Conservation (phyloP, 2,888 invertebrate genomes). For the Noctua janthina region DNA sequence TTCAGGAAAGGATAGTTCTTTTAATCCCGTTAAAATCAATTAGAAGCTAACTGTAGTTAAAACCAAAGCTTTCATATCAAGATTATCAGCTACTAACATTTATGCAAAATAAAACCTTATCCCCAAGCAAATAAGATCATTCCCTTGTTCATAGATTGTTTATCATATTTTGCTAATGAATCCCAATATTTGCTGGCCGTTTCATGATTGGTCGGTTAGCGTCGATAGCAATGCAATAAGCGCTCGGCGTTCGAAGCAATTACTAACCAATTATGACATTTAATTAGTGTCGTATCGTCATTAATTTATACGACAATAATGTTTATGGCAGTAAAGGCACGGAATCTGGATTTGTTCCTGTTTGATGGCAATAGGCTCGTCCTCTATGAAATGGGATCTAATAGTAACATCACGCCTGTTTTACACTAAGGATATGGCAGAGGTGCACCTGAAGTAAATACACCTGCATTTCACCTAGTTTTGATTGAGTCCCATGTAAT, state of each 20-base stretch:
- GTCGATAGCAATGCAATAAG: constrained; percentile 47
- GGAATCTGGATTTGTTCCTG: neutral
- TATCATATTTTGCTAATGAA: constrained; percentile 40
- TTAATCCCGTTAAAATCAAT: neutral
- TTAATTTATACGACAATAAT: constrained; percentile 26
- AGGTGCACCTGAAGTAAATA: neutral
- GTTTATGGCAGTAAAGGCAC: constrained; percentile 3
- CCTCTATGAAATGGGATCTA: neutral
- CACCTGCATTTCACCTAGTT: neutral
- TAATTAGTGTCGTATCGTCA: constrained; percentile 36
- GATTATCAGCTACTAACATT: neutral
- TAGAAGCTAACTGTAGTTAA: neutral
- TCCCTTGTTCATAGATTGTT: constrained; percentile 9
- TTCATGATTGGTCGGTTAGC: constrained; percentile 41
- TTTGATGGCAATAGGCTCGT: neutral
- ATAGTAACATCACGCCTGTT: neutral
- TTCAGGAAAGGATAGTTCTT: neutral
- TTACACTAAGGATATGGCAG: neutral
- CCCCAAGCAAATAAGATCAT: neutral
- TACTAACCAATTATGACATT: constrained; percentile 50
- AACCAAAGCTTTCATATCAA: neutral
- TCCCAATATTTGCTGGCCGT: constrained; percentile 40
- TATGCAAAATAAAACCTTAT: constrained; percentile 13
- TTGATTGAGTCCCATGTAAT: neutral
- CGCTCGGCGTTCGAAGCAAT: constrained; percentile 23